These are phyloP conservation scores for Zoanthus sansibaricus DNA, from an alignment of 92 coral and sea anemone species.

Conservation along the genomic window DNA sequence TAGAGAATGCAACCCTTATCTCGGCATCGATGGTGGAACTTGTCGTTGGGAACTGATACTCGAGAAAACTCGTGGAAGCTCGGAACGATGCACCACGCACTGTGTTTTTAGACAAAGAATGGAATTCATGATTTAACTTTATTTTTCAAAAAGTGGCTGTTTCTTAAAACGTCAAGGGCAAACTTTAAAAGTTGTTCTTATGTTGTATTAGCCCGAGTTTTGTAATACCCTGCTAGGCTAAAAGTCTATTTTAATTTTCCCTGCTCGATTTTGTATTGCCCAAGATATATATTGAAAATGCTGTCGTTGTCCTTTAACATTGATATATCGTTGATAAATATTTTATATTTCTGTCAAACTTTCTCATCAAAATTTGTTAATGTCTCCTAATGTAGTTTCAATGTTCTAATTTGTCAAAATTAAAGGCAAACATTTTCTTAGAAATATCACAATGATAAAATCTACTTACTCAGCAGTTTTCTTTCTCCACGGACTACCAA, in stretches of 20 bases:
- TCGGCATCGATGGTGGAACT: slow-evolving; percentile 29
- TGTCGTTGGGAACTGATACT: slow-evolving; percentile 24
- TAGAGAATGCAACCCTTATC: slow-evolving; percentile 18
- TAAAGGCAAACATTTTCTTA: not conserved
- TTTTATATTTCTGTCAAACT: not conserved
- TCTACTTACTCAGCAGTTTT: not conserved
- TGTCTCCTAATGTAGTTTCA: too few species aligned
- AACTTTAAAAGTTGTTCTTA: too few species aligned
- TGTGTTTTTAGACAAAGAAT: not conserved
- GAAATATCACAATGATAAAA: not conserved
- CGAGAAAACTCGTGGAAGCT: slow-evolving; percentile 39
- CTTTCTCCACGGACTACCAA: not conserved
- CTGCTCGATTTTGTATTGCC: too few species aligned
- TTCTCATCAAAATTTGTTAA: too few species aligned
- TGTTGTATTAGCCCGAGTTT: too few species aligned
- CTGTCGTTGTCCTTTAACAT: too few species aligned
- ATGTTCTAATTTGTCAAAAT: too few species aligned
- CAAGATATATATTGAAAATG: too few species aligned
- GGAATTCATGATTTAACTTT: not conserved
- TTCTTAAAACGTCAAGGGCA: too few species aligned
- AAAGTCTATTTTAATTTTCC: too few species aligned
- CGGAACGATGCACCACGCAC: slow-evolving; percentile 19
- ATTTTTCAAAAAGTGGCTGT: too few species aligned
- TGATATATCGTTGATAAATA: not conserved
- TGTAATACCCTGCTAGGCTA: too few species aligned